These are phyloP conservation scores for Parochlus steinenii DNA, from an alignment of 2,888 invertebrate genomes.

Conservation along the genomic window DNA sequence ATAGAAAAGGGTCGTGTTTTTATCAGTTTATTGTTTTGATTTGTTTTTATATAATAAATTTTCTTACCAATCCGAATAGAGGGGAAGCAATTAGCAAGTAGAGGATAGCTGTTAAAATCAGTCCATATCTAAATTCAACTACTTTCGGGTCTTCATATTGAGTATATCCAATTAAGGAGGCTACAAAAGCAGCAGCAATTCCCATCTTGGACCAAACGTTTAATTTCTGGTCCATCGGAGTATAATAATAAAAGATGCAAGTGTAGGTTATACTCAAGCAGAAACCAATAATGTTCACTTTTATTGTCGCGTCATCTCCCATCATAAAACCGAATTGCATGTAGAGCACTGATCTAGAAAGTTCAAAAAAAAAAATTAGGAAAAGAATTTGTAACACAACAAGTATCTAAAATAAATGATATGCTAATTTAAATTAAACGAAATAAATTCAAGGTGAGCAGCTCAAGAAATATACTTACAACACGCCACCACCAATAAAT, in stretches of 20 bases:
- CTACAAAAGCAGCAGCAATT: conserved; percentile 37
- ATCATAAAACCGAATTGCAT: conserved; percentile 59
- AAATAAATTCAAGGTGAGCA: not conserved
- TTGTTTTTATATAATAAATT: conserved; percentile 6
- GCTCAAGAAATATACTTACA: conserved; percentile 46
- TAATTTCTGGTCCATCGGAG: conserved; percentile 34
- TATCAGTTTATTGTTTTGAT: not conserved
- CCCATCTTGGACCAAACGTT: conserved; percentile 40
- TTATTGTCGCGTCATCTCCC: conserved; percentile 56
- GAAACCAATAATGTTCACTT: conserved; percentile 60
- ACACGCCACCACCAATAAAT: conserved; percentile 56
- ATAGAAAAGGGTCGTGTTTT: not conserved
- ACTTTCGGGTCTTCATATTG: conserved; percentile 43
- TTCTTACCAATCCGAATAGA: conserved; percentile 41
- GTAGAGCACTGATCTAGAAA: conserved; percentile 49
- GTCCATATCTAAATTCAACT: conserved; percentile 52
- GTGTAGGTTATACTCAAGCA: conserved; percentile 50
- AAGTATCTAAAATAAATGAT: conserved; percentile 1
- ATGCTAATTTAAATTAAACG: conserved; percentile 7
- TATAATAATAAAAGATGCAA: conserved; percentile 46
- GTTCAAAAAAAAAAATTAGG: too few species aligned
- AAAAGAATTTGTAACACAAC: too few species aligned
- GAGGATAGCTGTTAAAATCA: conserved; percentile 50
- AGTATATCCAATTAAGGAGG: conserved; percentile 44
- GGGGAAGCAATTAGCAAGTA: conserved; percentile 52